A percentile compares a stretch with the other conserved stretches of the same genome.
phyloP scores from a whole-genome alignment of 2,888 invertebrate genomes.

The Hecatera dysodea region DNA sequence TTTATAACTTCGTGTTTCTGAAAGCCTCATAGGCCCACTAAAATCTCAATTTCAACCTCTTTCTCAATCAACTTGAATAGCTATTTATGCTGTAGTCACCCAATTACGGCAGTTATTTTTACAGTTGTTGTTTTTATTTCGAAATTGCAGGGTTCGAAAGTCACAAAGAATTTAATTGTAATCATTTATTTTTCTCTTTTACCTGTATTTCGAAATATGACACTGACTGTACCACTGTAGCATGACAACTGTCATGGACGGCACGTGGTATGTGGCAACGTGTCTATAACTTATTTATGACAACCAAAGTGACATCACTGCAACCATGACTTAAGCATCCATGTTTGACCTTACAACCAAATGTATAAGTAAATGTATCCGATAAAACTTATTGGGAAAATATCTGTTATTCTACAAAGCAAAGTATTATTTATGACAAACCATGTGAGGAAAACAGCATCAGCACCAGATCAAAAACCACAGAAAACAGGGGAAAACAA shows the following conservation, averaged over 20 bases:
- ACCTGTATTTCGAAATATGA: conserved; percentile 23
- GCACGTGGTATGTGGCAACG: conserved; percentile 20
- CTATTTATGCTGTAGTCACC: background rate
- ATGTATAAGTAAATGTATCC: background rate
- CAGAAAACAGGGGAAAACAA: no score
- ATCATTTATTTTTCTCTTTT: no score
- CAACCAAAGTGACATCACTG: conserved; percentile 6
- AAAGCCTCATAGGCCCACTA: background rate
- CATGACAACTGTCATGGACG: background rate
- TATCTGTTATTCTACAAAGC: no score
- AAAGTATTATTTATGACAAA: background rate
- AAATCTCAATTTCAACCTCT: background rate
- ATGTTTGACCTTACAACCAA: conserved; percentile 1
- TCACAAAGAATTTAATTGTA: no score
- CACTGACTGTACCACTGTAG: conserved; percentile 35
- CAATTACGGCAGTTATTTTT: background rate
- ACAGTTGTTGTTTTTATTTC: no score
- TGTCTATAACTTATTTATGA: background rate
- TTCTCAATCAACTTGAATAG: background rate
- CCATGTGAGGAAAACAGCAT: background rate
- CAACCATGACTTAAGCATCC: background rate
- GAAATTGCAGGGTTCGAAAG: no score
- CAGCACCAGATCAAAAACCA: background rate
- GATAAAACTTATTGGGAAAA: background rate
- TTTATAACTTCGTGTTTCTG: no score